Evolutionary conservation across 1,140 invertebrate species (phyloP), one percentile per base, ranked within the genome.

Genomic region (Colletes latitarsis): DNA sequence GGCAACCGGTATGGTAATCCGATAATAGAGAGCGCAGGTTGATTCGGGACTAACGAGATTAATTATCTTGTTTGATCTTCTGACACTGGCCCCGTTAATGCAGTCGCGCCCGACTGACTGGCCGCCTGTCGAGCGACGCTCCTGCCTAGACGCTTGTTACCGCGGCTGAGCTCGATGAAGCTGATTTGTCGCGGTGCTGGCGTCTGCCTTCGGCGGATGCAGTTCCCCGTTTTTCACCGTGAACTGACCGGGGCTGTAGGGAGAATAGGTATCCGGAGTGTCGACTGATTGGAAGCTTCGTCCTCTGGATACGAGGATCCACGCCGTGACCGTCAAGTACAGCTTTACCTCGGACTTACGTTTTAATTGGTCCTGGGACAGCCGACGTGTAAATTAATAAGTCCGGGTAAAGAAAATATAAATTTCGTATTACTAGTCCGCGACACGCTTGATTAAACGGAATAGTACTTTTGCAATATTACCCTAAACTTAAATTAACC

Each of bases 11-110:
- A 82, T 82, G 80, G 80, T 82, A 82, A 82, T 82, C 80, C 80
- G 80, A 82, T 82, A 82, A 82, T 82, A 77, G 74, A 82, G 80
- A 78, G 80, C 49, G 52, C 80, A 57, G 75, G 75, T 82, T 82
- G 80, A 82, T 82, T 82, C 80, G 74, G 74, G 80, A 82, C 80
- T 82, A 82, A 82, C 80, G 80, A 82, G 80, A 82, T 82, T 82
- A 82, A 82, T 82, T 82, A 82, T 82, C 80, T 77, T 82, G 80
- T 82, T 82, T 82, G 80, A 82, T 82, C 80, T 82, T 82, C 75
- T 77, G 80, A 82, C 80, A 82, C 75, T 82, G 75, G 43, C 80
- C 77, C 80, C 75, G 80, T 77, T 82, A 78, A 82, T 82, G 75
- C 80, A 82, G 74, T 82, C 66, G 80, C 80, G 67, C 67, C 57